These are phyloP conservation scores for Phrynocephalus forsythii DNA, from an alignment of 2,797 vertebrate species.

Conservation along the genomic window DNA sequence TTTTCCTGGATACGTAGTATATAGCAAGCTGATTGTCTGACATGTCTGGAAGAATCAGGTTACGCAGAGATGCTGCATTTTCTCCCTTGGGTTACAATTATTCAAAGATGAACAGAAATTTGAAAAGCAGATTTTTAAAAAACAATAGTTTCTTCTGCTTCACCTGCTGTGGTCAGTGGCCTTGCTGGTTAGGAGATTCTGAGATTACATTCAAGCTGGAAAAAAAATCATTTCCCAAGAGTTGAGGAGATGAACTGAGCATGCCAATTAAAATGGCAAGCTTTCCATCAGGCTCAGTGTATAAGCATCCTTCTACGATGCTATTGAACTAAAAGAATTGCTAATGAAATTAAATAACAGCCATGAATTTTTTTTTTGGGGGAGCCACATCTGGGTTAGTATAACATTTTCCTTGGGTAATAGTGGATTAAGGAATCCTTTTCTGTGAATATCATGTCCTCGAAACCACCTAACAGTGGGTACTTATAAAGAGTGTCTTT, in stretches of 20 bases:
- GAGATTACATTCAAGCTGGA: no score
- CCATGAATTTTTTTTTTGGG: constrained; percentile 23
- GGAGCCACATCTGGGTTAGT: constrained; percentile 16
- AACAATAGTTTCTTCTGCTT: no score
- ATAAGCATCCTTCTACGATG: neutral
- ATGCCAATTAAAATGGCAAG: neutral
- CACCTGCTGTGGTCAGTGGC: no score
- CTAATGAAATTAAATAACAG: neutral
- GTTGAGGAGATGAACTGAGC: neutral
- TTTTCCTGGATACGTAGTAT: neutral
- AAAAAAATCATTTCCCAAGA: no score
- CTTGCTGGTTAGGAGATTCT: no score
- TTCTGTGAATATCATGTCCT: constrained; percentile 37
- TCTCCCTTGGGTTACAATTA: neutral
- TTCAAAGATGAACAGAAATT: no score
- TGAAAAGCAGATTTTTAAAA: no score
- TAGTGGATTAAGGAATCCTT: constrained; percentile 4
- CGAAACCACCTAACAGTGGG: constrained; percentile 33
- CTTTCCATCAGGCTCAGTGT: neutral
- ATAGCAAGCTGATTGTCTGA: neutral
- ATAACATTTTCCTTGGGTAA: constrained; percentile 30
- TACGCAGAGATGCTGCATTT: neutral
- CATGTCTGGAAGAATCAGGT: neutral
- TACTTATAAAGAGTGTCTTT: constrained; percentile 8
- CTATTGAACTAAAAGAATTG: neutral